A percentile compares a stretch with the other conserved stretches of the same genome.
These are phyloP conservation scores for Seriola aureovittata DNA, from an alignment of 2,113 vertebrate species.

Conservation along the genomic window DNA sequence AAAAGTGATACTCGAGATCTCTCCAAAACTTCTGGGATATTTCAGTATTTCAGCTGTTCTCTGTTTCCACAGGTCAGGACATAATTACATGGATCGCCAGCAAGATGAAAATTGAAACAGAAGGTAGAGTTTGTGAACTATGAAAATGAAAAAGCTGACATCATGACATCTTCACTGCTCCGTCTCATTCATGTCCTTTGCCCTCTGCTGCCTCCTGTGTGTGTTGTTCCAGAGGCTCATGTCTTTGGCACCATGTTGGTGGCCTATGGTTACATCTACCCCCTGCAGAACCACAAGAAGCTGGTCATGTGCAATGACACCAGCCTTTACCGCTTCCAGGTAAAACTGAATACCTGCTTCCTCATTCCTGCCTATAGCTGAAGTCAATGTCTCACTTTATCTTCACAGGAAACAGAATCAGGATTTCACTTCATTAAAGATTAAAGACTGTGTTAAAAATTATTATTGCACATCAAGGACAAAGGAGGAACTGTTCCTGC, in stretches of 20 bases:
- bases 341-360: conserved; percentile 43
- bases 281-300: conserved; percentile 94
- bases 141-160: not conserved
- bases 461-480: too few relatives aligned
- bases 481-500: too few relatives aligned
- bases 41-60: not conserved
- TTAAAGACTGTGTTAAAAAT: too few relatives aligned
- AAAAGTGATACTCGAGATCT: too few relatives aligned
- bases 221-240: conserved; percentile 87
- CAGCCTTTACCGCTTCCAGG: conserved; percentile 95
- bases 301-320: conserved; percentile 88
- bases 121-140: conserved; percentile 67
- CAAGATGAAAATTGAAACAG: conserved; percentile 73
- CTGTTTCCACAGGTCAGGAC: conserved; percentile 75
- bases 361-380: not conserved
- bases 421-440: not conserved
- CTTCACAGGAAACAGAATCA: not conserved
- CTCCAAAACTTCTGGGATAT: too few relatives aligned
- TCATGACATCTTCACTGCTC: not conserved
- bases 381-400: not conserved
- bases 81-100: conserved; percentile 80
- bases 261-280: conserved; percentile 94
- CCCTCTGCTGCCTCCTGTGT: not conserved
- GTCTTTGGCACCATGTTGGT: conserved; percentile 91
- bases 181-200: not conserved